Evolutionary conservation across 2,797 vertebrate genomes (phyloP).

Genomic region (Aotus griseimembra): DNA sequence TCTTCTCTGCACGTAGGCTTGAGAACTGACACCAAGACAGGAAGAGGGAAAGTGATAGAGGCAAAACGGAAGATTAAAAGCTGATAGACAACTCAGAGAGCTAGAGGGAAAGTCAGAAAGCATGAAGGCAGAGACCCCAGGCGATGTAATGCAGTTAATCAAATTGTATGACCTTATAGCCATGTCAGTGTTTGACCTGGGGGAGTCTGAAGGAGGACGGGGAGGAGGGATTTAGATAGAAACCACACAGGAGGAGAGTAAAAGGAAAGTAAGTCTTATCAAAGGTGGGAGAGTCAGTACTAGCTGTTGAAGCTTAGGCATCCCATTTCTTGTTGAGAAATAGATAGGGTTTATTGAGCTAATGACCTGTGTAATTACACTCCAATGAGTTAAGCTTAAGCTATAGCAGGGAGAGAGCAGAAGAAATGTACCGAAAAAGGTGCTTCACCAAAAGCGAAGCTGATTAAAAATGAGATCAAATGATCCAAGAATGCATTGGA

Average conservation of each 20-base stretch:
- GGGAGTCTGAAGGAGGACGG: background rate
- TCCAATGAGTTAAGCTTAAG: background rate
- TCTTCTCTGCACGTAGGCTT: conserved; percentile 82
- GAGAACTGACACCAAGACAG: conserved; percentile 68
- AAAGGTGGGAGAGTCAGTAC: background rate
- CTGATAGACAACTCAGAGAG: background rate
- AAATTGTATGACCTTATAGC: background rate
- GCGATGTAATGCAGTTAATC: background rate
- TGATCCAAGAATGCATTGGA: background rate
- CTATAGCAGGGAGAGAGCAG: background rate
- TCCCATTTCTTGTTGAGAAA: background rate
- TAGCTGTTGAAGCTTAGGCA: background rate
- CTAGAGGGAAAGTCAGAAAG: background rate
- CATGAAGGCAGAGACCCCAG: background rate
- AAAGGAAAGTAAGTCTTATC: background rate
- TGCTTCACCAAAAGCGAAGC: background rate
- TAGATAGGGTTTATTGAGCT: background rate
- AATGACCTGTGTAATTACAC: background rate
- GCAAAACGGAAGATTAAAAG: background rate
- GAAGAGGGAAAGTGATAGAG: conserved; percentile 56
- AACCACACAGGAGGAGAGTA: background rate
- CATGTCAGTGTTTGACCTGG: background rate
- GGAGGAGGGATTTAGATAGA: background rate
- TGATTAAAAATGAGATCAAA: background rate
- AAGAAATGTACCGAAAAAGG: background rate